These are phyloP conservation scores for Anas bahamensis DNA, from an alignment of 2,797 vertebrate species.

Conservation along the genomic window DNA sequence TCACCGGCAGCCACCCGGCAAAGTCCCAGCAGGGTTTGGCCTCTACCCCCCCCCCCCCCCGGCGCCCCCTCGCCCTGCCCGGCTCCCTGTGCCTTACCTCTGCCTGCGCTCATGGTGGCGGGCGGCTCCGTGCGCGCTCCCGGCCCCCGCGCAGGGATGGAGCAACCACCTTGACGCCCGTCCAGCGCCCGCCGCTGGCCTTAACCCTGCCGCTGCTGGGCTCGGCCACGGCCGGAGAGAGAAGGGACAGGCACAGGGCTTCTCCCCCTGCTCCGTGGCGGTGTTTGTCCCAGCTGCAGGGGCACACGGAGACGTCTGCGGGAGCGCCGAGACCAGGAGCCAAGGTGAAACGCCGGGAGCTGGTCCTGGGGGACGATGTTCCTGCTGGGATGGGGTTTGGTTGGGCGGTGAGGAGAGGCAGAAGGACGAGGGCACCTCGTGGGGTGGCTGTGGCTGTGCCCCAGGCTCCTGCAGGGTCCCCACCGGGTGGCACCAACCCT, in stretches of 20 bases:
- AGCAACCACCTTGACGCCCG: conserved; percentile 68
- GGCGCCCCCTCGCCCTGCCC: neutral
- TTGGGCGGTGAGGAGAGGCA: fast-evolving
- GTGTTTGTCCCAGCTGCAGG: fast-evolving
- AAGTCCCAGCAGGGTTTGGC: neutral
- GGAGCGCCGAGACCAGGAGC: neutral
- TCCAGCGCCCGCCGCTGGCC: conserved; percentile 47
- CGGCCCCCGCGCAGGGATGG: conserved; percentile 53
- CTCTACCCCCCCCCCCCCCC: neutral
- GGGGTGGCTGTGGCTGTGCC: fast-evolving
- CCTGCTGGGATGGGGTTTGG: neutral
- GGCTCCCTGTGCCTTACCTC: conserved; percentile 69
- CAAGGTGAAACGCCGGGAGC: neutral
- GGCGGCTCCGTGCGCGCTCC: conserved; percentile 32
- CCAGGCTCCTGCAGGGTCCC: neutral
- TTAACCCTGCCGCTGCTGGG: conserved; percentile 75
- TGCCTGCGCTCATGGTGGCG: conserved; percentile 62
- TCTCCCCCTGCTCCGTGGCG: neutral
- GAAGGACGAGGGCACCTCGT: fast-evolving
- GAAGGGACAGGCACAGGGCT: neutral
- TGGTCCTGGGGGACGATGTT: neutral
- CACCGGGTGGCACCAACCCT: neutral
- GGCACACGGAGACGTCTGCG: no score
- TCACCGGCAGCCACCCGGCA: neutral
- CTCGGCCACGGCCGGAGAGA: neutral